Evolutionary conservation across 2,888 invertebrate genomes (phyloP).

Genomic region (Eudasyphora cyanicolor): DNA sequence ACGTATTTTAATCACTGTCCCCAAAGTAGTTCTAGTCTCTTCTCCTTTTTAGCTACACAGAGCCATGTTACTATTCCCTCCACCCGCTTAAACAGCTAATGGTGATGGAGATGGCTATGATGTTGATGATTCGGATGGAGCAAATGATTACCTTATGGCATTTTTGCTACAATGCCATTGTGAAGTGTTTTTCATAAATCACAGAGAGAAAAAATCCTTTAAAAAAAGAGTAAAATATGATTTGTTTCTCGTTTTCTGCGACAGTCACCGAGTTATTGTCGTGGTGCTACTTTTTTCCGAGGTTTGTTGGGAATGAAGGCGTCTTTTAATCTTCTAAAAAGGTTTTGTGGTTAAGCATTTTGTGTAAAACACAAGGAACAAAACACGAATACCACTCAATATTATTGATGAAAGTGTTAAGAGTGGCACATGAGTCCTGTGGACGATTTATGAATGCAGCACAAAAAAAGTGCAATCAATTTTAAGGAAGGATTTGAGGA

Average conservation of each 20-base stretch:
- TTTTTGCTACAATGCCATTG: slow-evolving; percentile 32
- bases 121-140: slow-evolving; percentile 3
- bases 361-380: slow-evolving; percentile 27
- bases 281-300: too few species aligned
- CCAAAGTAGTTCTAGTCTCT: slow-evolving; percentile 54
- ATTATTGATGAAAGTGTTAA: slow-evolving; percentile 62
- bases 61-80: slow-evolving; percentile 20
- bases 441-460: slow-evolving; percentile 34
- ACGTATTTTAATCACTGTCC: slow-evolving; percentile 70
- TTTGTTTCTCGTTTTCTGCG: not conserved
- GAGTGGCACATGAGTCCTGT: slow-evolving; percentile 57
- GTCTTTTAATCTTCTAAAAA: slow-evolving; percentile 67
- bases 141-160: slow-evolving; percentile 14
- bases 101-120: not conserved
- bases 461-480: slow-evolving; percentile 57
- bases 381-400: slow-evolving; percentile 57
- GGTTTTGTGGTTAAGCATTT: slow-evolving; percentile 62
- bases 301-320: not conserved
- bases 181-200: slow-evolving; percentile 47
- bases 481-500: not conserved
- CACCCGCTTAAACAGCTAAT: not conserved
- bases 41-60: slow-evolving; percentile 15
- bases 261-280: not conserved
- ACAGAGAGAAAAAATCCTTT: slow-evolving; percentile 47
- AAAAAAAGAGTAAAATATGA: slow-evolving; percentile 24